Evolutionary conservation across 2,888 invertebrate genomes (phyloP).

Genomic region (Chaitophorus viminalis): DNA sequence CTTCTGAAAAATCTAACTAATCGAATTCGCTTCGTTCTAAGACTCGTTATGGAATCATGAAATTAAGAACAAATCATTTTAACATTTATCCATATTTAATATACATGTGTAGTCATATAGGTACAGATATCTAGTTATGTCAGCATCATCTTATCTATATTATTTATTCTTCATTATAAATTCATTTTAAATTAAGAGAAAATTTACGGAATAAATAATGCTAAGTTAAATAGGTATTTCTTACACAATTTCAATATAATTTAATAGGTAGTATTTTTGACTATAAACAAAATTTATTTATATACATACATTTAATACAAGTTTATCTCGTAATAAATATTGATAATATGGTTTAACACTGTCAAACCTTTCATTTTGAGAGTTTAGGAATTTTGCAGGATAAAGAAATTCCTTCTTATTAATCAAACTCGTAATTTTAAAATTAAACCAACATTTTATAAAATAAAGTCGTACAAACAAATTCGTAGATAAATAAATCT

Average conservation of each 20-base stretch:
- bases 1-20: neutral
- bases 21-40: conserved; percentile 12
- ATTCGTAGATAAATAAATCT: no score
- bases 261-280: no score
- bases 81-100: neutral
- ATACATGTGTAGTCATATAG: no score
- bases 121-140: no score
- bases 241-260: no score
- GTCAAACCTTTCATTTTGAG: neutral
- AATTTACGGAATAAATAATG: no score
- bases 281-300: neutral
- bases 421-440: conserved; percentile 22
- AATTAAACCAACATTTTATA: neutral
- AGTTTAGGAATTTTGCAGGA: neutral
- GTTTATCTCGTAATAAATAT: neutral
- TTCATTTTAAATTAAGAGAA: no score
- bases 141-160: no score
- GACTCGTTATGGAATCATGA: neutral
- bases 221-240: no score
- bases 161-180: no score
- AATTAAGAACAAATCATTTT: neutral
- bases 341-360: neutral
- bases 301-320: no score
- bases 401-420: neutral
- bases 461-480: no score